A percentile compares a stretch with the other conserved stretches of the same genome.
phyloP scores from a whole-genome alignment of 2,113 vertebrate species.

The Malurus cyaneus region DNA sequence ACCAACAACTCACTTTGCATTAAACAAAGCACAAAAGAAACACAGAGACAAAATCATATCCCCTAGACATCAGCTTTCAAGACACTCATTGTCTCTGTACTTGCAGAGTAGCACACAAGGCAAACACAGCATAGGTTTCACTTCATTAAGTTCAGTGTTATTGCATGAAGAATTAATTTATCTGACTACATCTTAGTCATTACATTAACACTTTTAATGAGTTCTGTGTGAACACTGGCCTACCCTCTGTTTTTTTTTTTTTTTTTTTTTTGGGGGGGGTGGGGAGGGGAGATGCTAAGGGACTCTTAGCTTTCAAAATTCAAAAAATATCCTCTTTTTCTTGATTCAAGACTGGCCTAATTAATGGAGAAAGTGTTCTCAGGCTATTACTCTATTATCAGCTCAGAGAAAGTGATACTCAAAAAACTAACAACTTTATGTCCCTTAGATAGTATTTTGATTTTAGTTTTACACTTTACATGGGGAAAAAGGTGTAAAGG shows the following conservation, averaged over 20 bases:
- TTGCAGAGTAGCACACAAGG: not conserved
- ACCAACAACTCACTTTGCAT: not conserved
- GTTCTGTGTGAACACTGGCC: not conserved
- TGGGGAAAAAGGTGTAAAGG: not conserved
- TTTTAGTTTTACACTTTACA: not conserved
- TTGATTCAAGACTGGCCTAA: not conserved
- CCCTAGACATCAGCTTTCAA: not conserved
- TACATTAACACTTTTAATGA: not conserved
- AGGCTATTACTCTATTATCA: not conserved
- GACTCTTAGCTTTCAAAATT: not conserved
- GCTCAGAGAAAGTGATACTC: not conserved
- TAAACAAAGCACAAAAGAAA: not conserved
- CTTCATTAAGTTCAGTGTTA: not conserved
- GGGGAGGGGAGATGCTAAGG: not conserved
- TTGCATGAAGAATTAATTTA: slow-evolving; percentile 2
- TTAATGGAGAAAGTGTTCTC: not conserved
- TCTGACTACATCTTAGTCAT: not conserved
- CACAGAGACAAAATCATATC: not conserved
- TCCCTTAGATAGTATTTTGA: not conserved
- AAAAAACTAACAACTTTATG: not conserved
- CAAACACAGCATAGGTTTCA: not conserved
- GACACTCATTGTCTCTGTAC: not conserved
- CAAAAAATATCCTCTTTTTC: not conserved
- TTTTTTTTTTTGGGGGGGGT: not conserved
- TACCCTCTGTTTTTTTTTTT: not conserved